phyloP scores from a whole-genome alignment of 2,797 vertebrate species.

The Onychomys leucogaster region DNA sequence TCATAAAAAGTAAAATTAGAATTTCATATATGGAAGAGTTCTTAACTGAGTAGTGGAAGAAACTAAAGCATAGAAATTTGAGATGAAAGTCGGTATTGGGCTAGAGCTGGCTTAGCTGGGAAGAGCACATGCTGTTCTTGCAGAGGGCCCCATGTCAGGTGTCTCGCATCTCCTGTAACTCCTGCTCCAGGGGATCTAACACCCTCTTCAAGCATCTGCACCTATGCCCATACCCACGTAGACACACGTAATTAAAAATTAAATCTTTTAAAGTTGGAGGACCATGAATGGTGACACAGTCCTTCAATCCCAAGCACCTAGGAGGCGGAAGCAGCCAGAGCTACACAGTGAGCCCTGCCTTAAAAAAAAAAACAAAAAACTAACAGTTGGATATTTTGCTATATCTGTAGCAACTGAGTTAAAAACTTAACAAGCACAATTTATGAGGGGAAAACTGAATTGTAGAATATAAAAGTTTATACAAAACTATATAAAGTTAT shows the following conservation, averaged over 20 bases:
- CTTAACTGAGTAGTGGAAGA: neutral
- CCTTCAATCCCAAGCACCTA: neutral
- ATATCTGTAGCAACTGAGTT: neutral
- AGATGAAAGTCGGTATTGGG: neutral
- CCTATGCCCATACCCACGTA: neutral
- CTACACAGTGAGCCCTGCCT: neutral
- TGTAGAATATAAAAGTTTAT: neutral
- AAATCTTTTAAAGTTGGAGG: neutral
- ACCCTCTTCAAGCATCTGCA: neutral
- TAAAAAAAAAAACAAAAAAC: neutral
- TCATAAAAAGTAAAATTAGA: constrained; percentile 38
- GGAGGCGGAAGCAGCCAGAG: neutral
- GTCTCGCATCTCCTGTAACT: neutral
- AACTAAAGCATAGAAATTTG: constrained; percentile 10
- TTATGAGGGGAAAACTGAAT: neutral
- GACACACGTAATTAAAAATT: neutral
- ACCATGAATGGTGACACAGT: neutral
- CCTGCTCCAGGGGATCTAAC: neutral
- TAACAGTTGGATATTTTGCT: constrained; percentile 12
- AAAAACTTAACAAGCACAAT: neutral
- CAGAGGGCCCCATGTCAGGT: neutral
- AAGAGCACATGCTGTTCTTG: too few species aligned
- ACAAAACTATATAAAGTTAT: neutral
- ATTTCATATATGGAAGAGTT: constrained; percentile 42
- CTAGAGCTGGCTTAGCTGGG: too few species aligned